Percentiles rank a stretch among this genome's conserved stretches.
These are phyloP conservation scores for Neodontobutis hainanensis DNA, from an alignment of 2,113 vertebrate genomes.

Conservation along the genomic window DNA sequence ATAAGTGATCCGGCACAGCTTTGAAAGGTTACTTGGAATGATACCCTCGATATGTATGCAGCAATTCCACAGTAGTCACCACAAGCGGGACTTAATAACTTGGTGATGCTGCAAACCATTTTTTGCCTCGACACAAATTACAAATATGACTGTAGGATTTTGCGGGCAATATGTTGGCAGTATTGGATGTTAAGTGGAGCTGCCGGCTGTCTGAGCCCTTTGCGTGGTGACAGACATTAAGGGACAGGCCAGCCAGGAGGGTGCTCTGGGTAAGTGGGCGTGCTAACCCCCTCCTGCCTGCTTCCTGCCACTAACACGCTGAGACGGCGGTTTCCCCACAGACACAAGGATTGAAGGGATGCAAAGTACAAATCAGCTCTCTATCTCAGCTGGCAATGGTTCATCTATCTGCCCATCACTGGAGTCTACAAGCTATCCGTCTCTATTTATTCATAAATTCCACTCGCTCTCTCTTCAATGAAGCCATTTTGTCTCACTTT, in stretches of 20 bases:
- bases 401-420: slow-evolving; percentile 71
- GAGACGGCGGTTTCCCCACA: slow-evolving; percentile 63
- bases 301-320: slow-evolving; percentile 63
- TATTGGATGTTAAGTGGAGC: slow-evolving; percentile 14
- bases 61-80: neutral
- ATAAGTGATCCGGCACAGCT: neutral
- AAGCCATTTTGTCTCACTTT: slow-evolving; percentile 65
- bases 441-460: slow-evolving; percentile 72
- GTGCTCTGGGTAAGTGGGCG: slow-evolving; percentile 49
- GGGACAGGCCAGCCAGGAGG: slow-evolving; percentile 49
- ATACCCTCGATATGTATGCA: neutral
- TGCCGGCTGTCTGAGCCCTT: slow-evolving; percentile 19
- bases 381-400: slow-evolving; percentile 64
- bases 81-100: neutral
- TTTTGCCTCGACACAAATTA: slow-evolving; percentile 12
- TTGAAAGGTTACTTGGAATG: neutral
- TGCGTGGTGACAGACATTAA: slow-evolving; percentile 47
- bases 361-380: slow-evolving; percentile 75
- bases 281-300: slow-evolving; percentile 18
- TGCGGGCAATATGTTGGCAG: slow-evolving; percentile 16
- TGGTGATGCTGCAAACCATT: neutral
- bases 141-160: slow-evolving; percentile 18
- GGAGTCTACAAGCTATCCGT: slow-evolving; percentile 52
- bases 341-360: slow-evolving; percentile 68
- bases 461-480: slow-evolving; percentile 65